Base-by-base conservation (phyloP, 30 jellyfish, hydroid and myxozoan species). In the Turritopsis rubra region DNA sequence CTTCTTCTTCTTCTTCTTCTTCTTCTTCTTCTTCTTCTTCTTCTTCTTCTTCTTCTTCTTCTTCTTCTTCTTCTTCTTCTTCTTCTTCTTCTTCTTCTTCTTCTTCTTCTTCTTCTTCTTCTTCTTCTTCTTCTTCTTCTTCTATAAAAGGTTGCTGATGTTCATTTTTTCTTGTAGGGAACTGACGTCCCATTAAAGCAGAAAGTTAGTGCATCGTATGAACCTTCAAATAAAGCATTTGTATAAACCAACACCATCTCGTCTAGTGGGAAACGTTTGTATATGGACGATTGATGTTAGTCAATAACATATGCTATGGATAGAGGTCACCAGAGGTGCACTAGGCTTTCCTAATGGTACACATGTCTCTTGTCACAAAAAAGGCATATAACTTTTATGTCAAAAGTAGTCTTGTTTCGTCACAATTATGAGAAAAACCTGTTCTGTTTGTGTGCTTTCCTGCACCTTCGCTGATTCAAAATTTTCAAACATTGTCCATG, bases 181-280 rank as follows among this genome's bases (percentile, higher is more conserved):
- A 68, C 28, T 8, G 77, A 68, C 19, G 28, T n/a, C 21, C 30
- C 77, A 0, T n/a, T 68, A 22, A 68, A 68, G 21, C 8, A 23
- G 30, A 68, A 27, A 68, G 30, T n/a, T 19, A 68, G 77, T 68
- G 4, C 77, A n/a, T 68, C 77, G 77, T 68, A 68, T 22, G 77
- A 68, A 68, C 77, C 77, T 7, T 68, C 77, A 23, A 68, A 68
- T 27, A 68, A 68, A 27, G 77, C 77, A 27, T 68, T 68, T 68
- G 77, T 68, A 68, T 68, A 1, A 68, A 68, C 23, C 73, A 18
- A 60, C 22, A n/a, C n/a, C n/a, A n/a, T n/a, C n/a, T n/a, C n/a
- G n/a, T n/a, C n/a, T n/a, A n/a, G n/a, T n/a, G n/a, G n/a, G n/a
- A n/a, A n/a, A n/a, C n/a, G n/a, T n/a, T n/a, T n/a, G n/a, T n/a